Conservation (phyloP, 1,140 invertebrate genomes). For the Xylocopa sonorina region DNA sequence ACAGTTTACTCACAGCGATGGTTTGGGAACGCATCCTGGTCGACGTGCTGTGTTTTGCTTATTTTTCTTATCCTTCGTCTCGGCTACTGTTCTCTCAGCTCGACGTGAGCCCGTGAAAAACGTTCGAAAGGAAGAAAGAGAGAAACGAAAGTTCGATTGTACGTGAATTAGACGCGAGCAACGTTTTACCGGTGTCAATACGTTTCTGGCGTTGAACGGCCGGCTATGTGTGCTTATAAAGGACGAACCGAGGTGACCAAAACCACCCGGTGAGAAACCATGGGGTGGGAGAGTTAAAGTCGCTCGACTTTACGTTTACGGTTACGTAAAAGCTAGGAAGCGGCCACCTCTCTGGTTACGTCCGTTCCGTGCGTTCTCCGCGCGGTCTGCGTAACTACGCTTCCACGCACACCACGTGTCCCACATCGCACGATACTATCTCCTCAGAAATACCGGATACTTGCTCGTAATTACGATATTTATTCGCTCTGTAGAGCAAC, state of each 20-base stretch:
- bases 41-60: background rate
- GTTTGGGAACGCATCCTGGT: constrained; percentile 71
- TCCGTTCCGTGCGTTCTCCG: constrained; percentile 40
- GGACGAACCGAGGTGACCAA: constrained; percentile 69
- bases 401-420: constrained; percentile 6
- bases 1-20: constrained; percentile 71
- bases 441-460: background rate
- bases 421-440: background rate
- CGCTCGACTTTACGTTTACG: constrained; percentile 51
- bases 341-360: constrained; percentile 52
- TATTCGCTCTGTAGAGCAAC: background rate
- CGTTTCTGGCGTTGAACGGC: constrained; percentile 72
- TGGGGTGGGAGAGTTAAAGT: constrained; percentile 65
- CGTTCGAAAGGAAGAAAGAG: no score
- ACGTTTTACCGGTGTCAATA: constrained; percentile 66
- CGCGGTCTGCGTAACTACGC: constrained; percentile 52
- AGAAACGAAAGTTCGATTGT: background rate
- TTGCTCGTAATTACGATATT: background rate
- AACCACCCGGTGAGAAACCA: constrained; percentile 67
- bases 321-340: constrained; percentile 74
- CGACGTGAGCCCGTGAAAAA: background rate
- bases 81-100: background rate
- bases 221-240: constrained; percentile 76
- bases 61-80: background rate
- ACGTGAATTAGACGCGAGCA: constrained; percentile 12